phyloP scores from a whole-genome alignment of 2,113 vertebrate species.

The Gymnobelideus leadbeateri region DNA sequence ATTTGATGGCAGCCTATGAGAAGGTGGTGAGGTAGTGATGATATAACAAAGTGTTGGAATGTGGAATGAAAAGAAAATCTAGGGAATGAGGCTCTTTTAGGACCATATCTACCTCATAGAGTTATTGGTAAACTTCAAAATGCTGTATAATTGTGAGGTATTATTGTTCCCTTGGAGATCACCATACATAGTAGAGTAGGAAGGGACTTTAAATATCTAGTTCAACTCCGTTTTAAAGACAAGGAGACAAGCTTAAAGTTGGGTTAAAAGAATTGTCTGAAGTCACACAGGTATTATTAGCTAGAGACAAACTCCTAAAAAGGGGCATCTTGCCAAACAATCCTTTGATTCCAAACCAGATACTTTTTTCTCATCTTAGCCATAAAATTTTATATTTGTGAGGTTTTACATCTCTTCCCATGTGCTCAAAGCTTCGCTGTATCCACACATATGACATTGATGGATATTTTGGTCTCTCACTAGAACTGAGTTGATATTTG shows the following conservation, averaged over 20 bases:
- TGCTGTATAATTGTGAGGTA: not conserved
- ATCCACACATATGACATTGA: not conserved
- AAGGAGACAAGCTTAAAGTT: not conserved
- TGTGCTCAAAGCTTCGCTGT: not conserved
- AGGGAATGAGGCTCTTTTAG: not conserved
- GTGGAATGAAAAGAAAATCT: constrained; percentile 1
- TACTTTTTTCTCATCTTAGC: not conserved
- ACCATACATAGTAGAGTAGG: not conserved
- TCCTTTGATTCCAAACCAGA: not conserved
- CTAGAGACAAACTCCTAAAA: not conserved
- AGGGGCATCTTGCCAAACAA: not conserved
- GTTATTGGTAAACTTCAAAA: not conserved
- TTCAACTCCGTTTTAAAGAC: not conserved
- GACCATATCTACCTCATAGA: not conserved
- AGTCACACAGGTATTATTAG: not conserved
- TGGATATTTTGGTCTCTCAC: not conserved
- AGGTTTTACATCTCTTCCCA: not conserved
- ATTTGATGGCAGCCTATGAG: not conserved
- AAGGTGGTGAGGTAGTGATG: not conserved
- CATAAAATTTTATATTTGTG: not conserved
- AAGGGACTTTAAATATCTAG: not conserved
- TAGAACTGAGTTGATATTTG: not conserved
- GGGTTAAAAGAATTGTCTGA: not conserved
- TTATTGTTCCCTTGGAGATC: not conserved
- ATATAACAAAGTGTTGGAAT: not conserved